Conservation (phyloP, 2,888 invertebrate species). For the Pristionchus mayeri region DNA sequence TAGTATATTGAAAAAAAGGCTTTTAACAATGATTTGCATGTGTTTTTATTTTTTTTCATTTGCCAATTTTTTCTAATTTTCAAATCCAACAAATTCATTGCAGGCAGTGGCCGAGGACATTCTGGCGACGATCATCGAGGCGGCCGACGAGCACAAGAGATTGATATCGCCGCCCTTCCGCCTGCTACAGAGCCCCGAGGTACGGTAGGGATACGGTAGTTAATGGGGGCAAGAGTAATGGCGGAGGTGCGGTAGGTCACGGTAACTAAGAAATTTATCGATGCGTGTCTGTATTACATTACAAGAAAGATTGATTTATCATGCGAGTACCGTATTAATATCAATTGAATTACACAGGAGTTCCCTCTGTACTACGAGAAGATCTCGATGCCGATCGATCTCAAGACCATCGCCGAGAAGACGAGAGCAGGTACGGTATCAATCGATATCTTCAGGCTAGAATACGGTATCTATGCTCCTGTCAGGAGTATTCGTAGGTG, state of each 20-base stretch:
- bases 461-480: no score
- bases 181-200: constrained; percentile 90
- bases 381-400: constrained; percentile 93
- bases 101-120: constrained; percentile 86
- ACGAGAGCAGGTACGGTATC: constrained; percentile 79
- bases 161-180: constrained; percentile 90
- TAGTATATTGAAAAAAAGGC: no score
- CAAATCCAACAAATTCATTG: no score
- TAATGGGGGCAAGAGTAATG: neutral
- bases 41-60: no score
- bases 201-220: constrained; percentile 70
- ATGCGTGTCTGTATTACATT: no score
- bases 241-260: no score
- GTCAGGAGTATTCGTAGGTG: no score
- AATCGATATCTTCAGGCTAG: no score
- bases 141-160: constrained; percentile 87
- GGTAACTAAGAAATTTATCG: no score
- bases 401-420: constrained; percentile 91
- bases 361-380: constrained; percentile 96
- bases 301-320: neutral
- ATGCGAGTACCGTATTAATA: no score
- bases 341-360: constrained; percentile 78
- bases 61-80: no score
- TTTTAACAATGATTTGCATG: no score
- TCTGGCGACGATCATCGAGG: constrained; percentile 90